phyloP scores from a whole-genome alignment of 2,888 invertebrate genomes.

The Blastobasis lacticolella region DNA sequence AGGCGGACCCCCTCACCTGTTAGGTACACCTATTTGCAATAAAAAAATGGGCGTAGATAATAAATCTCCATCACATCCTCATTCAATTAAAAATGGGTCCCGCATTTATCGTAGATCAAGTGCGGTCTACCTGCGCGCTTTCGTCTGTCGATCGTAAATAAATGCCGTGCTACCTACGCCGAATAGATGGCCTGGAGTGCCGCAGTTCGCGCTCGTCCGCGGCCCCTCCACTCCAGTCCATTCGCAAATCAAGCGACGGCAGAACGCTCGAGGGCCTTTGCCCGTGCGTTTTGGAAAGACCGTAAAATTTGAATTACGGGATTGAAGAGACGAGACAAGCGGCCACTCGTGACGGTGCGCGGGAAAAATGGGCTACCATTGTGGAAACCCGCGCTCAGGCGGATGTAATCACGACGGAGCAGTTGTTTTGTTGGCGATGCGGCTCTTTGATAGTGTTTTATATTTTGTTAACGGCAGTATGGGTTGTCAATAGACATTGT shows the following conservation, averaged over 20 bases:
- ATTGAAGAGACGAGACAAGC: background rate
- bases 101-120: constrained; percentile 10
- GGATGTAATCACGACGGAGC: too few species aligned
- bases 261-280: constrained; percentile 28
- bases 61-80: constrained; percentile 4
- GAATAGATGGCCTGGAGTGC: constrained; percentile 16
- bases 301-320: constrained; percentile 7
- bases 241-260: constrained; percentile 35
- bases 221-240: constrained; percentile 27
- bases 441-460: too few species aligned
- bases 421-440: too few species aligned
- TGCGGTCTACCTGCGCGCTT: constrained; percentile 15
- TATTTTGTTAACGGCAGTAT: too few species aligned
- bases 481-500: too few species aligned
- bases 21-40: too few species aligned
- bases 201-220: constrained; percentile 19
- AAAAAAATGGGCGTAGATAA: background rate
- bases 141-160: constrained; percentile 21
- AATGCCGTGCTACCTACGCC: constrained; percentile 15
- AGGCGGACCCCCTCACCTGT: too few species aligned
- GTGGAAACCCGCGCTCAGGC: too few species aligned
- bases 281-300: constrained; percentile 11
- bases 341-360: background rate
- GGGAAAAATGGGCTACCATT: constrained; percentile 11
- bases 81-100: constrained; percentile 11